These are phyloP conservation scores for Epizoanthus rinbou DNA, from an alignment of 92 coral and sea anemone species.

Conservation along the genomic window DNA sequence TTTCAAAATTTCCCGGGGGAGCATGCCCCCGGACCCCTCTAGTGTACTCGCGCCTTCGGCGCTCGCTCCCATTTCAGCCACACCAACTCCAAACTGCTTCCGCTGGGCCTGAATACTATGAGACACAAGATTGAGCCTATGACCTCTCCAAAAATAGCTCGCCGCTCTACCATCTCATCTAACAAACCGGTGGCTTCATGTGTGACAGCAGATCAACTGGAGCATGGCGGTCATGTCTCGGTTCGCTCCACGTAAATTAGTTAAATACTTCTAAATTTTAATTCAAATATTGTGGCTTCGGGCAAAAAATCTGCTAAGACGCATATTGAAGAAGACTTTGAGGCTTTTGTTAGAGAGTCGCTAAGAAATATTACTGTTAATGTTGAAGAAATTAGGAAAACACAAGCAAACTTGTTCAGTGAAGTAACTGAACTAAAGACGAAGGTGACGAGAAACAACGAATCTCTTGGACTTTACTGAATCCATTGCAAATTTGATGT, in stretches of 20 bases:
- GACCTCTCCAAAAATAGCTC: constrained; percentile 6
- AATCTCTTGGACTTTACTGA: constrained; percentile 10
- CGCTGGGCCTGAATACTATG: too few species aligned
- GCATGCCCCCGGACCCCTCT: too few species aligned
- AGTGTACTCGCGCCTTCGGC: too few species aligned
- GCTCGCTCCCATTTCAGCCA: too few species aligned
- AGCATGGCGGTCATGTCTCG: neutral
- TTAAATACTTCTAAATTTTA: too few species aligned
- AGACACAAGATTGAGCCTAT: constrained; percentile 16
- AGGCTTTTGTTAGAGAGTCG: constrained; percentile 11
- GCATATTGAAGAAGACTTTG: constrained; percentile 4
- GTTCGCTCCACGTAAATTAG: too few species aligned
- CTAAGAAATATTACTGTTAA: neutral
- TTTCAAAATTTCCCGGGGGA: too few species aligned
- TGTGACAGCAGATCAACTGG: constrained; percentile 23
- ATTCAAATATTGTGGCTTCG: constrained; percentile 3
- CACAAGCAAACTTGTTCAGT: neutral
- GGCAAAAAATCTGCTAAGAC: constrained; percentile 7
- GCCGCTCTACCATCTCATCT: constrained; percentile 6
- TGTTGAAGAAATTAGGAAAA: constrained; percentile 8
- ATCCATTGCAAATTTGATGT: constrained; percentile 10
- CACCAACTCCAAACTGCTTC: too few species aligned
- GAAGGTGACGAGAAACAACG: constrained; percentile 7
- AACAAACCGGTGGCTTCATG: constrained; percentile 10
- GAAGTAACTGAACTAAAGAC: constrained; percentile 1